phyloP scores from a whole-genome alignment of 1,140 invertebrate genomes.

The Colletes latitarsis region DNA sequence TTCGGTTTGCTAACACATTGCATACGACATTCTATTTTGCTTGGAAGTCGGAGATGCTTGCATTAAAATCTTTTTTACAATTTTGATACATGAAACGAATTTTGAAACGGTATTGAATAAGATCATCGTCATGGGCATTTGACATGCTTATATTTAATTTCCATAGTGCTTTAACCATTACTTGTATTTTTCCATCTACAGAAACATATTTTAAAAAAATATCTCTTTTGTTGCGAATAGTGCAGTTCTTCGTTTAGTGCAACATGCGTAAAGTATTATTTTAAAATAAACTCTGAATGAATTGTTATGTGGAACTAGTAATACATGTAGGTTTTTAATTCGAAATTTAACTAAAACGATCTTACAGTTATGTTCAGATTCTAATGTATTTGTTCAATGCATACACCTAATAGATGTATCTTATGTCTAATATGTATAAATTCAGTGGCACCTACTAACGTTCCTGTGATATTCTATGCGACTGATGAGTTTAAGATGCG shows the following conservation, averaged over 20 bases:
- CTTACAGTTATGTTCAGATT: background rate
- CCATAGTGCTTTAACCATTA: background rate
- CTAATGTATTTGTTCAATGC: background rate
- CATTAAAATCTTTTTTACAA: conserved; percentile 12
- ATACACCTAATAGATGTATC: conserved; percentile 15
- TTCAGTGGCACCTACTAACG: conserved; percentile 46
- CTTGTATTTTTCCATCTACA: background rate
- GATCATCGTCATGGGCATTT: conserved; percentile 27
- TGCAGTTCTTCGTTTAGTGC: background rate
- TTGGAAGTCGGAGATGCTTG: background rate
- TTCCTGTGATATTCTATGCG: conserved; percentile 58
- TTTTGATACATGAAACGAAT: conserved; percentile 28
- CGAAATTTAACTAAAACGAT: background rate
- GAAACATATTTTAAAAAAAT: background rate
- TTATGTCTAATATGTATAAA: conserved; percentile 18
- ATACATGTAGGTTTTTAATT: background rate
- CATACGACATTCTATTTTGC: background rate
- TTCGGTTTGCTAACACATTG: background rate
- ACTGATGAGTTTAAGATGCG: conserved; percentile 48
- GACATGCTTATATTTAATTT: conserved; percentile 16
- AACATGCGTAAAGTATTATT: background rate
- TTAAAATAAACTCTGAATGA: background rate
- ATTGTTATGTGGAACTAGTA: background rate
- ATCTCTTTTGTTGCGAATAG: background rate
- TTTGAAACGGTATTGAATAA: conserved; percentile 18